Conservation (phyloP, 2,113 vertebrate species). For the Podarcis muralis region DNA sequence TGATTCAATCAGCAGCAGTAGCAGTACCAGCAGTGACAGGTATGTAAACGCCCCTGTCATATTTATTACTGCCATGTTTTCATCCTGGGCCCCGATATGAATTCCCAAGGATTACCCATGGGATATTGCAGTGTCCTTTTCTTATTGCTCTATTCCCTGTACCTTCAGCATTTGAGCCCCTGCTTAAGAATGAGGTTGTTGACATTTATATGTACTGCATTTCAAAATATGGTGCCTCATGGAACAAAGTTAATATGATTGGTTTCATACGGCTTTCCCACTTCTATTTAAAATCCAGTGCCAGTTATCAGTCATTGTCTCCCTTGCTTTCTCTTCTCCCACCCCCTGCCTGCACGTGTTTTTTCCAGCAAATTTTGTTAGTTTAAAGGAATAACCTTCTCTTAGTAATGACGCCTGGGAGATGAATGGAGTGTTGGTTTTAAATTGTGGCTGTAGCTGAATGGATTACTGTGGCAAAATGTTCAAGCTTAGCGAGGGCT, state of each 20-base stretch:
- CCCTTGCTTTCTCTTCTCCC: not conserved
- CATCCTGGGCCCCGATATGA: not conserved
- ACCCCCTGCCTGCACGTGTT: not conserved
- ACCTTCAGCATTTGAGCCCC: too few relatives aligned
- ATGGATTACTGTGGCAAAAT: not conserved
- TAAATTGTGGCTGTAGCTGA: not conserved
- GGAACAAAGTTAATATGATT: not conserved
- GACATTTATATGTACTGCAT: too few relatives aligned
- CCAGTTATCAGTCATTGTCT: not conserved
- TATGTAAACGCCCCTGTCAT: slow-evolving; percentile 68
- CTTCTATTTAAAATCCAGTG: not conserved
- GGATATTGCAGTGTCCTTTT: not conserved
- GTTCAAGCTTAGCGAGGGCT: not conserved
- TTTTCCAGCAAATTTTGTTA: not conserved
- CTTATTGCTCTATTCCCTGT: too few relatives aligned
- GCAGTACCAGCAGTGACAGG: slow-evolving; percentile 97
- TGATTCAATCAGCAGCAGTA: slow-evolving; percentile 98
- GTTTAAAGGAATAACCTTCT: not conserved
- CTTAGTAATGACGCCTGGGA: not conserved
- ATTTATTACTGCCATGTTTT: too few relatives aligned
- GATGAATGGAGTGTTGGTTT: not conserved
- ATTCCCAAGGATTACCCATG: fast-evolving
- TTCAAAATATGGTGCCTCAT: not conserved
- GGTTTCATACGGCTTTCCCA: not conserved
- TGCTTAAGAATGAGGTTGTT: not conserved